Evolutionary conservation across 2,888 invertebrate genomes (phyloP), one percentile per base, ranked within the genome.

Genomic region (Pollenia amentaria): DNA sequence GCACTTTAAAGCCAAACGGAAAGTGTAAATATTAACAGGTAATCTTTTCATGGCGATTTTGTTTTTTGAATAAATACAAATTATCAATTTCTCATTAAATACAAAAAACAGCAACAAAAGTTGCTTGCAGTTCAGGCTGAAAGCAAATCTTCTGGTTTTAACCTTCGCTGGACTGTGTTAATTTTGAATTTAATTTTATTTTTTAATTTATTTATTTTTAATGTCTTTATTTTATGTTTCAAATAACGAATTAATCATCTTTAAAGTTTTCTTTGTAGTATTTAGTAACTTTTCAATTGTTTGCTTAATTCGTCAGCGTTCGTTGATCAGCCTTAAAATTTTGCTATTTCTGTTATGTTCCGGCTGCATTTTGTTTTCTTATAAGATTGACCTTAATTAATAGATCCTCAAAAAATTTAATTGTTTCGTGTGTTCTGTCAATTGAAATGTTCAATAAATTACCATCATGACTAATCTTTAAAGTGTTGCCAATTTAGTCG

Each of bases 11-110:
- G 72, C 62, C 70, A 83, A 83, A 77, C 77, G 9, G 64, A 77
- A 83, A 83, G 83, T 83, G 83, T 65, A 72, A 78, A 77, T 72
- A 83, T 72, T 77, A 64, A 83, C 83, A 65, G 76, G 70, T 75
- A 67, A 48, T 67, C 7, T 14, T 29, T 29, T 29, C 11, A 29
- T 29, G 18, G 14, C 14, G 51, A 57, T 51, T 60, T 40, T 42
- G 1, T 40, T 40, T 18, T 9, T 16, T 3, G 60, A 53, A 16
- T n/a, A 10, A 21, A 64, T 42, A 48, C 62, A 40, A 60, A 8
- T 12, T 7, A 51, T 18, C 18, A 18, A 40, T 9, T 51, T 21
- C 8, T 40, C 6, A 57, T 21, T 7, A 18, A 4, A 64, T 1
- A 40, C 40, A 48, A 29, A 40, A 51, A 38, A 6, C 9, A 72